Conservation (phyloP, 2,113 vertebrate species). For the Gavia stellata region DNA sequence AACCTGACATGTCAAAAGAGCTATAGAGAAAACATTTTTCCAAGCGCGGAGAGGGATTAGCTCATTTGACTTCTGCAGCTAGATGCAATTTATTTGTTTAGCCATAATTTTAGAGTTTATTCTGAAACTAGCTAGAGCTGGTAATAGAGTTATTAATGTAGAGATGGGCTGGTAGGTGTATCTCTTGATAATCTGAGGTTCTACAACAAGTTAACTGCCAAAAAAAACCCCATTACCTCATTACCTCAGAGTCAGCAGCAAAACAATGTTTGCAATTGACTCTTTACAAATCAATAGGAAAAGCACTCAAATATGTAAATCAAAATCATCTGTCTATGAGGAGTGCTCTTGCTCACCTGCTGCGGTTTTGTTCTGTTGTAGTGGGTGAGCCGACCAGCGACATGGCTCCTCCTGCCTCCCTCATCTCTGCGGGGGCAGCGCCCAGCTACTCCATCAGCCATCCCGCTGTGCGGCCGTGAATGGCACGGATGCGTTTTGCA, state of each 20-base stretch:
- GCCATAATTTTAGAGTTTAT: background rate
- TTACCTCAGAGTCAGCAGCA: background rate
- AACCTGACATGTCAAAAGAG: background rate
- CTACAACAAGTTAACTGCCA: background rate
- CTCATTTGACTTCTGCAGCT: background rate
- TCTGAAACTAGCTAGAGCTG: background rate
- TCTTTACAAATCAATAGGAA: background rate
- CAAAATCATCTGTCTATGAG: accelerated
- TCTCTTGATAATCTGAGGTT: background rate
- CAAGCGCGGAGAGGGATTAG: background rate
- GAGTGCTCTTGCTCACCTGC: accelerated
- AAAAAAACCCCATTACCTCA: background rate
- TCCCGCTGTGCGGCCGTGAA: accelerated
- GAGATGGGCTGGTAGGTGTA: background rate
- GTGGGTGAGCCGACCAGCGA: accelerated
- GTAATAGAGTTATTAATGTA: background rate
- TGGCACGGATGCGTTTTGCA: accelerated
- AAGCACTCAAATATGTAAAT: background rate
- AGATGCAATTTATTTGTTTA: background rate
- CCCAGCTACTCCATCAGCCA: too few relatives aligned
- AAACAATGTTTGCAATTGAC: accelerated
- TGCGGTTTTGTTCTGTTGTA: accelerated
- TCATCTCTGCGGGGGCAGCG: background rate
- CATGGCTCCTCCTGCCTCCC: background rate
- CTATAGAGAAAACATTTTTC: background rate